A percentile compares a stretch with the other conserved stretches of the same genome.
These are phyloP conservation scores for Protosalanx chinensis DNA, from an alignment of 2,797 vertebrate species.

Conservation along the genomic window DNA sequence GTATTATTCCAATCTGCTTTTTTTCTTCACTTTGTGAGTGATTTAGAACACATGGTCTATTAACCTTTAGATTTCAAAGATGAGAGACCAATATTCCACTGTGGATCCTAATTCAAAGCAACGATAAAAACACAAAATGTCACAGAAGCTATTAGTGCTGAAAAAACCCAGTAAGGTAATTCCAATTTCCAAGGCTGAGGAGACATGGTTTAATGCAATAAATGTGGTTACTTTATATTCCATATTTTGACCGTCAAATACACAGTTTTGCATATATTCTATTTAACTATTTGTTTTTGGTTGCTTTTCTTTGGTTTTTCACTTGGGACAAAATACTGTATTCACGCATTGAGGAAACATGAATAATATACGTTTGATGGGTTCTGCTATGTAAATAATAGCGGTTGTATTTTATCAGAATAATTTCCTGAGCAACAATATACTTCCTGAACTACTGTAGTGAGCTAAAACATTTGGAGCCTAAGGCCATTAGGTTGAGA, in stretches of 20 bases:
- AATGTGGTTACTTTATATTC: background rate
- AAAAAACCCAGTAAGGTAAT: background rate
- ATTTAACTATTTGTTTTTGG: no score
- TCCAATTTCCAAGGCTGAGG: background rate
- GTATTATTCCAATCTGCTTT: conserved; percentile 20
- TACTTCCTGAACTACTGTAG: background rate
- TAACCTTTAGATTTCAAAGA: conserved; percentile 65
- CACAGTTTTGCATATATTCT: no score
- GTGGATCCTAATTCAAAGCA: conserved; percentile 36
- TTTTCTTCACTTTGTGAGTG: conserved; percentile 27
- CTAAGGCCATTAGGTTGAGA: background rate
- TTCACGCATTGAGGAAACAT: no score
- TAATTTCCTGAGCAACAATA: background rate
- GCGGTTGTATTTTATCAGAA: background rate
- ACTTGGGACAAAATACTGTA: no score
- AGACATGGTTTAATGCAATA: background rate
- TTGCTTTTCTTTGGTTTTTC: no score
- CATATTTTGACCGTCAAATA: background rate
- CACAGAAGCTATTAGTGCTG: background rate
- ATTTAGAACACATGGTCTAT: conserved; percentile 63
- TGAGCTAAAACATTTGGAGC: background rate
- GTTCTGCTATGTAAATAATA: no score
- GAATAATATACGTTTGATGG: no score
- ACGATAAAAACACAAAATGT: background rate
- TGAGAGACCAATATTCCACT: conserved; percentile 22